Percentiles rank a stretch among this genome's conserved stretches.
Conservation (phyloP, 2,888 invertebrate species). For the Artemia sinica region DNA sequence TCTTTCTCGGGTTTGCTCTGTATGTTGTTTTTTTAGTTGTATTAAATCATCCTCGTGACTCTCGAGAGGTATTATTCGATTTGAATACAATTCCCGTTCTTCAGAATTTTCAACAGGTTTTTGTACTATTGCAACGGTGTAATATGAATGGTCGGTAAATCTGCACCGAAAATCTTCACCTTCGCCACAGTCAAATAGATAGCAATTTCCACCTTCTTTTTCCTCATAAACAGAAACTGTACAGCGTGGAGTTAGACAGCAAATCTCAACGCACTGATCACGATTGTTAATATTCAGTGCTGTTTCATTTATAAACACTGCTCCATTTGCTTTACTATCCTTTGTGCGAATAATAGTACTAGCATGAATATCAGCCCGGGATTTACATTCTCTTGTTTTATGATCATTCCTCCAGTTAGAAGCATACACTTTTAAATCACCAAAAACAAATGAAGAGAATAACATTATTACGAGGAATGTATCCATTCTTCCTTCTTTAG, state of each 20-base stretch:
- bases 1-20: not conserved
- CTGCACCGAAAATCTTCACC: slow-evolving; percentile 80
- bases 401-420: slow-evolving; percentile 22
- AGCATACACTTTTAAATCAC: slow-evolving; percentile 40
- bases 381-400: slow-evolving; percentile 41
- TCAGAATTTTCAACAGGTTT: slow-evolving; percentile 33
- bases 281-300: slow-evolving; percentile 50
- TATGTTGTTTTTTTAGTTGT: slow-evolving; percentile 35
- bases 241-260: slow-evolving; percentile 69
- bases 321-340: slow-evolving; percentile 72
- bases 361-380: slow-evolving; percentile 63
- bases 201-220: slow-evolving; percentile 55
- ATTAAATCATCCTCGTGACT: slow-evolving; percentile 55
- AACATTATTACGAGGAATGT: slow-evolving; percentile 21
- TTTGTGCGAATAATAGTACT: slow-evolving; percentile 79
- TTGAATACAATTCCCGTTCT: slow-evolving; percentile 43
- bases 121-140: slow-evolving; percentile 66
- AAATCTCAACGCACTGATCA: slow-evolving; percentile 63
- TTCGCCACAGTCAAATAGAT: slow-evolving; percentile 74
- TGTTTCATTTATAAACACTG: slow-evolving; percentile 66
- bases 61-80: slow-evolving; percentile 50
- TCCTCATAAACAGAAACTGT: slow-evolving; percentile 85
- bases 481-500: too few relatives aligned
- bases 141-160: slow-evolving; percentile 71
- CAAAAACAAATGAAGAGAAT: slow-evolving; percentile 21